A percentile compares a stretch with the other conserved stretches of the same genome.
phyloP scores from a whole-genome alignment of 2,113 vertebrate genomes.

The Anguilla japonica region DNA sequence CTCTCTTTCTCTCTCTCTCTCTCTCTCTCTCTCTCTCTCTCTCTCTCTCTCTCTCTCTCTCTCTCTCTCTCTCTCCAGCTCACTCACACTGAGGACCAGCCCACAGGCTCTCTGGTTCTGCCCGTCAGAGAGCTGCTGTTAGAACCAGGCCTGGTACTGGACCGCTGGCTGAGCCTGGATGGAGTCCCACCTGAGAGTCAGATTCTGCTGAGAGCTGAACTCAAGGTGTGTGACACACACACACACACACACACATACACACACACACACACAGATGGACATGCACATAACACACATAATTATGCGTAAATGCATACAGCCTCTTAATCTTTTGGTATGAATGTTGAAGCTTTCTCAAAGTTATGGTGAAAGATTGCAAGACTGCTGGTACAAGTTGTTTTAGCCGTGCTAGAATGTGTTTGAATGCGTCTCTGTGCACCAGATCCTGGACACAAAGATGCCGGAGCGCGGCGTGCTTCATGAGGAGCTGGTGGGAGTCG shows the following conservation, averaged over 20 bases:
- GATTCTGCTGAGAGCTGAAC: conserved; percentile 79
- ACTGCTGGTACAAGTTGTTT: neutral
- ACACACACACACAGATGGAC: too few relatives aligned
- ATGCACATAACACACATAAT: too few relatives aligned
- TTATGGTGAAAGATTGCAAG: conserved; percentile 20
- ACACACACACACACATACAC: neutral
- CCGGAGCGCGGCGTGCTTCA: conserved; percentile 41
- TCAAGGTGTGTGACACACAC: conserved; percentile 69
- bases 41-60: conserved; percentile 15
- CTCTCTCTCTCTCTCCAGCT: conserved; percentile 51
- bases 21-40: too few relatives aligned
- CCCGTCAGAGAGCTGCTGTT: conserved; percentile 78
- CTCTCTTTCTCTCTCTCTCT: too few relatives aligned
- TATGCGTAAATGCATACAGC: neutral
- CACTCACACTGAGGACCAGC: conserved; percentile 67
- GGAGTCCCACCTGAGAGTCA: conserved; percentile 72
- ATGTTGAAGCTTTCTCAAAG: neutral
- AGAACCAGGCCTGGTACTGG: conserved; percentile 73
- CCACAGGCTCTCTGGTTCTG: conserved; percentile 75
- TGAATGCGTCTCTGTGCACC: conserved; percentile 9
- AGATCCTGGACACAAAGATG: conserved; percentile 62
- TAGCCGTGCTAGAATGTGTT: neutral
- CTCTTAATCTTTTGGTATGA: too few relatives aligned
- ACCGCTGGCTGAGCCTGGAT: conserved; percentile 79
- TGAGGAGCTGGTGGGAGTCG: conserved; percentile 27